Percentiles rank a stretch among this genome's conserved stretches.
phyloP scores from a whole-genome alignment of 2,113 vertebrate genomes.

The Opisthocomus hoazin region DNA sequence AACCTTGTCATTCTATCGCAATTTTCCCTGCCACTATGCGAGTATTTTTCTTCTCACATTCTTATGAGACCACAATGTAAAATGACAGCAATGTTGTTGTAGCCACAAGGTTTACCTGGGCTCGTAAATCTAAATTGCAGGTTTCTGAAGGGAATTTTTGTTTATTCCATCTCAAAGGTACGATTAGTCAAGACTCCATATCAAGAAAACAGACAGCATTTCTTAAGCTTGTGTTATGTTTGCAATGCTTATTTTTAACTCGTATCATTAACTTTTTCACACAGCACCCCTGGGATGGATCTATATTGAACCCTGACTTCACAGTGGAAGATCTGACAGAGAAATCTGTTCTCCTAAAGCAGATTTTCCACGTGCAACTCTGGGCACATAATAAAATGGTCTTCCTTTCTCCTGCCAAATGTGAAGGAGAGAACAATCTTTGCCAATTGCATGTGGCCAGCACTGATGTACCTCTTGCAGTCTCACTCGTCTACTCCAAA shows the following conservation, averaged over 20 bases:
- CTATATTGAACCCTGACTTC: background rate
- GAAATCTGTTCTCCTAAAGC: background rate
- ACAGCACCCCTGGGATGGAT: background rate
- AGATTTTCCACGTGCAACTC: background rate
- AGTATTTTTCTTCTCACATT: slow-evolving; percentile 1
- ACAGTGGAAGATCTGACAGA: background rate
- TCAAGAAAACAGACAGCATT: background rate
- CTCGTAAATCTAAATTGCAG: background rate
- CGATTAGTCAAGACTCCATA: background rate
- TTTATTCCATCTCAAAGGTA: background rate
- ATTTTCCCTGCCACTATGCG: background rate
- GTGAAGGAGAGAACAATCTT: background rate
- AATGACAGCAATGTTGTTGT: background rate
- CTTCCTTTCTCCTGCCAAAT: background rate
- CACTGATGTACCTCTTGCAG: background rate
- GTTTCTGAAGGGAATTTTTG: background rate
- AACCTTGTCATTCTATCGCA: background rate
- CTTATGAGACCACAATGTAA: background rate
- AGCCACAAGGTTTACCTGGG: background rate
- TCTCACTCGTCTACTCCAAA: background rate
- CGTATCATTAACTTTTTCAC: background rate
- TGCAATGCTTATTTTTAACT: background rate
- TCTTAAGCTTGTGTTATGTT: background rate
- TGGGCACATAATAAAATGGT: background rate
- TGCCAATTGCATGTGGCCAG: background rate